These are phyloP conservation scores for Bathynomus jamesi DNA, from an alignment of 1,140 invertebrate genomes.

Conservation along the genomic window DNA sequence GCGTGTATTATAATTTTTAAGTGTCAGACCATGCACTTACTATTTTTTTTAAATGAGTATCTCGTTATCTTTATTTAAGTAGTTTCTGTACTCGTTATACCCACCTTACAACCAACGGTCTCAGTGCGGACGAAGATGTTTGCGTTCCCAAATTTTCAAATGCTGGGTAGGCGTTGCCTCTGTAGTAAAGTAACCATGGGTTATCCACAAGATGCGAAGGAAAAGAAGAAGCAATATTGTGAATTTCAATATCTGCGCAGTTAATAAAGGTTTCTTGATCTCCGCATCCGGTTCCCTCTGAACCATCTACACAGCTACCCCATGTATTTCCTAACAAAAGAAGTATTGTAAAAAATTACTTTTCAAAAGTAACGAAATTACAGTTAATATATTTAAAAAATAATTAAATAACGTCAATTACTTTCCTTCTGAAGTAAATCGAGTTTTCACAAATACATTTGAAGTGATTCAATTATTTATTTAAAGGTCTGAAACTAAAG, in stretches of 20 bases:
- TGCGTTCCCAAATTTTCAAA: slow-evolving; percentile 43
- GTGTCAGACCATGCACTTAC: background rate
- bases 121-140: background rate
- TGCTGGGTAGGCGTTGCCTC: slow-evolving; percentile 47
- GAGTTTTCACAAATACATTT: no score
- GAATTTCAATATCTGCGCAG: slow-evolving; percentile 72
- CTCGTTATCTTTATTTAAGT: background rate
- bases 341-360: no score
- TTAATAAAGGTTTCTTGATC: slow-evolving; percentile 78
- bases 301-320: slow-evolving; percentile 67
- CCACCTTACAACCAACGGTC: slow-evolving; percentile 13
- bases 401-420: no score
- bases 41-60: background rate
- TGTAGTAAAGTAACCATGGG: slow-evolving; percentile 65
- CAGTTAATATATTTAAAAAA: no score
- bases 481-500: no score
- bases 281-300: slow-evolving; percentile 73
- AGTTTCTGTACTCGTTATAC: background rate
- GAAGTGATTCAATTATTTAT: no score
- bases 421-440: no score
- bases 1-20: background rate
- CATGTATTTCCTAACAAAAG: slow-evolving; percentile 40
- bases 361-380: background rate
- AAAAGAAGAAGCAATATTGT: background rate
- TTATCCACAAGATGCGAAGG: slow-evolving; percentile 47